Evolutionary conservation across 1,140 invertebrate genomes (phyloP), one percentile per base, ranked within the genome.

Genomic region (Oryzaephilus surinamensis): DNA sequence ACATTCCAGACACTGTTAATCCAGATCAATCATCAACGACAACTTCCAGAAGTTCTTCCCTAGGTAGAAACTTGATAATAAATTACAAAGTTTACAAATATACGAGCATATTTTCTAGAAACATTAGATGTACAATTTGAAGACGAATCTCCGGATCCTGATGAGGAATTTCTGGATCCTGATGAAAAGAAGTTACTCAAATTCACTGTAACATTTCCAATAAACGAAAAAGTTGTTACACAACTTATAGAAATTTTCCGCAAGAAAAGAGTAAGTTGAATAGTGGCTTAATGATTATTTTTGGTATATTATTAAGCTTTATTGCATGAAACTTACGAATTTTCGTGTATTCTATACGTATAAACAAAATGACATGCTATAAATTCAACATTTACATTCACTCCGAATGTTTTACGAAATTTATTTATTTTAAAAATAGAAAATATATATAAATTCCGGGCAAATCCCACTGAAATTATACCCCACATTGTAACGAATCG

Each of bases 1-100:
- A 84, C 60, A 81, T 85, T 67, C 76, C 77, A 31, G 72, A 78
- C 48, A 72, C 73, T 14, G 71, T 60, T 18, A 63, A 57, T 21
- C 61, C 52, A 60, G 64, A 67, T 40, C 62, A 64, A 19, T 69
- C 67, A n/a, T 74, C 72, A 3, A 68, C 66, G 44, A 62, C 67
- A 15, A 72, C 72, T 2, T 73, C 72, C 8, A 70, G 72, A 55
- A 72, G 69, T 30, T 71, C 74, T 29, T 77, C 76, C 43, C 66
- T 73, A 49, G 74, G 76, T 78, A 64, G 11, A 11, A 10, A 24
- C 8, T 6, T 24, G 23, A 24, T 24, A 11, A 24, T 24, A 24
- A 24, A 24, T 24, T 1, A 24, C 23, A 8, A 24, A 10, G 20
- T 21, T n/a, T n/a, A n/a, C n/a, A n/a, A n/a, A n/a, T n/a, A n/a